These are phyloP conservation scores for Rhinichthys klamathensis DNA, from an alignment of 2,113 vertebrate genomes.

Conservation along the genomic window DNA sequence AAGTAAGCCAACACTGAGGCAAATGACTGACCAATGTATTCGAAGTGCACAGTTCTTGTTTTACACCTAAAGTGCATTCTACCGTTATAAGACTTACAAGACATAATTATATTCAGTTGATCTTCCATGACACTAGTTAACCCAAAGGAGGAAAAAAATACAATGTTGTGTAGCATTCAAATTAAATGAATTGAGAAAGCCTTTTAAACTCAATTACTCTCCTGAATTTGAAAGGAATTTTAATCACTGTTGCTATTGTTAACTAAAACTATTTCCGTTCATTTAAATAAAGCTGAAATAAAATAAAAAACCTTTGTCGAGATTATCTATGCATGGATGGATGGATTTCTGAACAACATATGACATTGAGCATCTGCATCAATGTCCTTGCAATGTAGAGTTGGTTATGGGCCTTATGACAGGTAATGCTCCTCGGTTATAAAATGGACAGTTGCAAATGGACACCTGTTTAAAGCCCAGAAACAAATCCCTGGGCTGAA, in stretches of 20 bases:
- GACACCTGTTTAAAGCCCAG: conserved; percentile 25
- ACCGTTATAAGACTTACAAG: not conserved
- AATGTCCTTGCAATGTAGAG: not conserved
- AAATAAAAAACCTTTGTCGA: too few relatives aligned
- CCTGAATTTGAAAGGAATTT: too few relatives aligned
- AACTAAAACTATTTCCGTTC: not conserved
- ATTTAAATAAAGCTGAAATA: too few relatives aligned
- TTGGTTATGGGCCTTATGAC: not conserved
- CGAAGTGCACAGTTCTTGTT: not conserved
- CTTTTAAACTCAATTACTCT: not conserved
- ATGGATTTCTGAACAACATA: not conserved
- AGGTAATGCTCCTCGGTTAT: not conserved
- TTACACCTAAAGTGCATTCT: not conserved
- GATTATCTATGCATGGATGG: too few relatives aligned
- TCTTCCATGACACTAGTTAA: not conserved
- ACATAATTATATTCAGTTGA: not conserved
- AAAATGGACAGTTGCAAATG: conserved; percentile 7
- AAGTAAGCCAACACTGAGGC: not conserved
- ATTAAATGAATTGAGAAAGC: not conserved
- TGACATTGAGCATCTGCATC: not conserved
- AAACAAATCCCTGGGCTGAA: not conserved
- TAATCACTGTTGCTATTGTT: not conserved
- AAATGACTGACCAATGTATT: not conserved
- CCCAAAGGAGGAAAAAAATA: not conserved
- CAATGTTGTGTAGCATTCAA: not conserved